These are phyloP conservation scores for Brachionus koreanus DNA, from an alignment of 1,140 invertebrate species.

Conservation along the genomic window DNA sequence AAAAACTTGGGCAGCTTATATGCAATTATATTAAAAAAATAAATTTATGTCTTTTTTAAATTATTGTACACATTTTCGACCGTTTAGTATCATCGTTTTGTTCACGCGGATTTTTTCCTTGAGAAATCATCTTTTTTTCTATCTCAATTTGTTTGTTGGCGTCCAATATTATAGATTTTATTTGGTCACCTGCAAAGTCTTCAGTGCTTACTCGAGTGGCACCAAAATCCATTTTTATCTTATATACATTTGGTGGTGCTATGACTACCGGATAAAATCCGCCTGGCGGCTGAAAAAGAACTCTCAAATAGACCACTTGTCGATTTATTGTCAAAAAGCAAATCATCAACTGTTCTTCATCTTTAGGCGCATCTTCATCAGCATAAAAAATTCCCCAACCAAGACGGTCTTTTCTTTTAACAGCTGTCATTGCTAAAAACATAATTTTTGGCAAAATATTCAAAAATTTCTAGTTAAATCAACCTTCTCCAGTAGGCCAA, in stretches of 20 bases:
- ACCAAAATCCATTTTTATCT: constrained; percentile 43
- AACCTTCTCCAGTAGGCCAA: constrained; percentile 49
- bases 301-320: constrained; percentile 50
- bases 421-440: constrained; percentile 18
- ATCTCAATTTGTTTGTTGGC: constrained; percentile 44
- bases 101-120: constrained; percentile 44
- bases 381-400: constrained; percentile 51
- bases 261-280: constrained; percentile 53
- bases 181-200: constrained; percentile 43
- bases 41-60: background rate
- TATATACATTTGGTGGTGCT: constrained; percentile 47
- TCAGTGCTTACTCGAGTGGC: constrained; percentile 33
- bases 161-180: constrained; percentile 42
- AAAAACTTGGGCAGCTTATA: background rate
- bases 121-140: constrained; percentile 35
- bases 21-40: background rate
- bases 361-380: constrained; percentile 46
- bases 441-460: background rate
- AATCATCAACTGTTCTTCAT: constrained; percentile 52
- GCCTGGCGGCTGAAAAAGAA: constrained; percentile 52
- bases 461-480: constrained; percentile 45
- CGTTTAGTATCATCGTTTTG: constrained; percentile 34
- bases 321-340: constrained; percentile 54
- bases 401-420: constrained; percentile 48
- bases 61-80: constrained; percentile 42